These are phyloP conservation scores for Thymelicus acteon DNA, from an alignment of 2,888 invertebrate species.

Conservation along the genomic window DNA sequence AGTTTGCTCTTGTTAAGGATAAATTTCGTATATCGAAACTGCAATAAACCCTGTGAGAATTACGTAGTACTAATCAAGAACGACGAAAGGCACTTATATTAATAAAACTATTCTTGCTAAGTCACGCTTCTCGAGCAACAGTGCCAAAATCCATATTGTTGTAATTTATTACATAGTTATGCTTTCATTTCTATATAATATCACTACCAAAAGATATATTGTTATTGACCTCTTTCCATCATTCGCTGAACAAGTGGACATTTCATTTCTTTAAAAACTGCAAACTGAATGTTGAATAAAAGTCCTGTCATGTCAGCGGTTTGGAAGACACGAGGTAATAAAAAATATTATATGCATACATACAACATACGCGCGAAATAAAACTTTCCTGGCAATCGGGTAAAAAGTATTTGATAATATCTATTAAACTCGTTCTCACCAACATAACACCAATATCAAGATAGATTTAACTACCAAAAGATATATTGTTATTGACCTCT, in stretches of 20 bases:
- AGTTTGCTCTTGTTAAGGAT: background rate
- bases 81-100: background rate
- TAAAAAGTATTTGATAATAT: no score
- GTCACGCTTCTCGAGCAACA: background rate
- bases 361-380: no score
- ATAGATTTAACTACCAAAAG: background rate
- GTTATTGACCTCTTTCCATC: no score
- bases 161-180: background rate
- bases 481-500: background rate
- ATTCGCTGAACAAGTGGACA: no score
- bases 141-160: conserved; percentile 5
- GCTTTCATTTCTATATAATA: background rate
- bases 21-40: background rate
- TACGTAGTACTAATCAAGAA: background rate
- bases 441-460: no score
- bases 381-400: no score
- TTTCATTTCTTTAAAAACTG: no score
- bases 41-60: background rate
- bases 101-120: conserved; percentile 1
- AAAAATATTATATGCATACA: no score
- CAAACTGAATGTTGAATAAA: no score
- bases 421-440: no score
- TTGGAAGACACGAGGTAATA: no score
- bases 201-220: background rate
- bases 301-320: no score